phyloP scores from a whole-genome alignment of 2,797 vertebrate genomes.

The Sebastes taczanowskii region DNA sequence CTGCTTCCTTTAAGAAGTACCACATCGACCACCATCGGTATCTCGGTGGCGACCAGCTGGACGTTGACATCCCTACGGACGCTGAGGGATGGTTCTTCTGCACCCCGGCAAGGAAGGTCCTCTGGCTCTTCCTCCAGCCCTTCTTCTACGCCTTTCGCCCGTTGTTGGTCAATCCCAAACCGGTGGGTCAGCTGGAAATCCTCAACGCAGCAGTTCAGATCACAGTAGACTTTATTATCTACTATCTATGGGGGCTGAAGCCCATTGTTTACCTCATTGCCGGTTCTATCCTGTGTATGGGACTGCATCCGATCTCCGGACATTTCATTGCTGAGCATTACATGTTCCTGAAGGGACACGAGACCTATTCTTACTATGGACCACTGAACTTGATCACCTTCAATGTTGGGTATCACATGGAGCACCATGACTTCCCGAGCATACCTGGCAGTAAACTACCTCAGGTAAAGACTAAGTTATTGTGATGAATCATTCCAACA shows the following conservation, averaged over 20 bases:
- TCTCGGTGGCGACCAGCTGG: constrained; percentile 90
- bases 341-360: constrained; percentile 95
- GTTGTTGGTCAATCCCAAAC: constrained; percentile 91
- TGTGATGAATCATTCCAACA: not conserved
- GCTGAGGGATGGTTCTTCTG: constrained; percentile 97
- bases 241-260: constrained; percentile 90
- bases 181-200: constrained; percentile 88
- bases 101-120: constrained; percentile 89
- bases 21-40: constrained; percentile 98
- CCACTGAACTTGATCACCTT: constrained; percentile 94
- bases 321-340: constrained; percentile 99
- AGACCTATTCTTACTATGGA: constrained; percentile 98
- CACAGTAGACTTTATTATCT: constrained; percentile 81
- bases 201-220: constrained; percentile 88
- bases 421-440: constrained; percentile 98
- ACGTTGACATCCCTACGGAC: constrained; percentile 93
- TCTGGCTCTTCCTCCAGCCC: constrained; percentile 95
- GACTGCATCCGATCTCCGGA: constrained; percentile 96
- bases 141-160: constrained; percentile 92
- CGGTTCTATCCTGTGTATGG: constrained; percentile 92
- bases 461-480: constrained; percentile 80
- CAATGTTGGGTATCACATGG: constrained; percentile 98
- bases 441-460: constrained; percentile 94
- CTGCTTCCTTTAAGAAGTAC: constrained; percentile 97
- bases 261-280: constrained; percentile 91